phyloP scores from a whole-genome alignment of 2,888 invertebrate species.

The Flabesymbios commensalis region DNA sequence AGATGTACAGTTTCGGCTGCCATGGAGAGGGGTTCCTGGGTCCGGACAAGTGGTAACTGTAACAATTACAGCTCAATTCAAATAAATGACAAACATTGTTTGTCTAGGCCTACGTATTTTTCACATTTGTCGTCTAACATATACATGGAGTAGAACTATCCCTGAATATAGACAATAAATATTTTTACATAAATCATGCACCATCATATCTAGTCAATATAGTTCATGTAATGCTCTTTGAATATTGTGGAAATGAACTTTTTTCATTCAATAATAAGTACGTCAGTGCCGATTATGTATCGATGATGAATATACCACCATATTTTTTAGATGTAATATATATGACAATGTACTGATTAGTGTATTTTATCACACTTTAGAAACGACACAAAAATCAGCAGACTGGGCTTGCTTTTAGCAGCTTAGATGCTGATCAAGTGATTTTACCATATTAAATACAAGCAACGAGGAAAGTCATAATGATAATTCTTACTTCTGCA shows the following conservation, averaged over 20 bases:
- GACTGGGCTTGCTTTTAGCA: too few species aligned
- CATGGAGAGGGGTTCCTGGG: slow-evolving; percentile 34
- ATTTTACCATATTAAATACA: background rate
- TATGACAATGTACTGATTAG: too few species aligned
- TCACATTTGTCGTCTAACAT: background rate
- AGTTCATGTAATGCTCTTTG: too few species aligned
- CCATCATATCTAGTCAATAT: background rate
- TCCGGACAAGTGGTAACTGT: slow-evolving; percentile 32
- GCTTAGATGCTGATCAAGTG: too few species aligned
- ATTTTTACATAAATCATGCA: background rate
- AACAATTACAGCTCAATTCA: background rate
- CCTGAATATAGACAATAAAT: background rate
- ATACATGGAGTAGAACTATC: background rate
- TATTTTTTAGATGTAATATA: too few species aligned
- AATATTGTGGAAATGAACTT: too few species aligned
- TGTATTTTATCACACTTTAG: too few species aligned
- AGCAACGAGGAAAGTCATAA: background rate
- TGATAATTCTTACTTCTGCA: slow-evolving; percentile 25
- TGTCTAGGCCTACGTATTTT: too few species aligned
- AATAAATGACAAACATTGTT: background rate
- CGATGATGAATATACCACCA: too few species aligned
- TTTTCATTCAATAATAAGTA: too few species aligned
- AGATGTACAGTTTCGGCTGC: slow-evolving; percentile 25
- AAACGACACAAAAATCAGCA: too few species aligned
- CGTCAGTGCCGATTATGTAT: too few species aligned